These are phyloP conservation scores for Euphonia xanthogaster DNA, from an alignment of 2,797 vertebrate species.

Conservation along the genomic window DNA sequence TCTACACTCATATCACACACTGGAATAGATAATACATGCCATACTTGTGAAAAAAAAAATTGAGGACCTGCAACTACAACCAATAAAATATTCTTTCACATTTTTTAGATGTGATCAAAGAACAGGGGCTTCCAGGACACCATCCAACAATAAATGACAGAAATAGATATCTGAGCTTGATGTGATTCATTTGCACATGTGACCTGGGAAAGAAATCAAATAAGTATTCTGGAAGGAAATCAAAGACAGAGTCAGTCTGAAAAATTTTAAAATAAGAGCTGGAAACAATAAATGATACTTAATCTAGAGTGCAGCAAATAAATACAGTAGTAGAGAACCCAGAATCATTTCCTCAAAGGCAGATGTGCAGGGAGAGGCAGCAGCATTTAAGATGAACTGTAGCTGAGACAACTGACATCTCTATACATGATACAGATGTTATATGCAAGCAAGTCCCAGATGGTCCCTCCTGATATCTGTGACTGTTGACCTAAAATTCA, in stretches of 20 bases:
- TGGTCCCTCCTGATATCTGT: neutral
- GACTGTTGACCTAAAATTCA: neutral
- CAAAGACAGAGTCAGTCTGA: neutral
- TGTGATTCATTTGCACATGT: neutral
- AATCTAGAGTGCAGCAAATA: neutral
- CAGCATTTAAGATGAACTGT: neutral
- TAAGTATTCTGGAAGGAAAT: neutral
- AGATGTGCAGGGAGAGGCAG: neutral
- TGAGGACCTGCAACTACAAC: neutral
- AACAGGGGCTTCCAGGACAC: neutral
- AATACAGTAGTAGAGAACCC: neutral
- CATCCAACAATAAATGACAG: neutral
- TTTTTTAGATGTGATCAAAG: neutral
- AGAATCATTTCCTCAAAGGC: neutral
- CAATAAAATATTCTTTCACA: neutral
- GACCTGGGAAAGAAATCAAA: constrained; percentile 21
- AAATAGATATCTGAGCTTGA: neutral
- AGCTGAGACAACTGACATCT: neutral
- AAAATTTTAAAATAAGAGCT: neutral
- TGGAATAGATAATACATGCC: neutral
- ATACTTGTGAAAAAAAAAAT: neutral
- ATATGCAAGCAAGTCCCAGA: accelerated
- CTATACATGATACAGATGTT: neutral
- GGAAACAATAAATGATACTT: constrained; percentile 6
- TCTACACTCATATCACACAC: neutral